Conservation (phyloP, 2,888 invertebrate species). For the Dasypolia templi region DNA sequence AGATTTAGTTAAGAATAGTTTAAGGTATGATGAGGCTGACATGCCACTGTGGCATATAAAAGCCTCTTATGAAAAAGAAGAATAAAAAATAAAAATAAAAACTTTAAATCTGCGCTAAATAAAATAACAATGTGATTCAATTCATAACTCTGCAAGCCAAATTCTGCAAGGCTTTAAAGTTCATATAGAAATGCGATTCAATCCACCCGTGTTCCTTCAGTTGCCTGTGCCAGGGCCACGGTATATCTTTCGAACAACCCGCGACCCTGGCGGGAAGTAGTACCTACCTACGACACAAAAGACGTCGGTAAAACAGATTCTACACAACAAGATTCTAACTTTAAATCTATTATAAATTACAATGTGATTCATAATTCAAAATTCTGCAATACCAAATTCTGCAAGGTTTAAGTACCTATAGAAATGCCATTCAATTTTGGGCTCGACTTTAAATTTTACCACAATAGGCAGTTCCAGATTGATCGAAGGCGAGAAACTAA, state of each 20-base stretch:
- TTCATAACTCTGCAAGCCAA: not conserved
- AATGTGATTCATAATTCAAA: not conserved
- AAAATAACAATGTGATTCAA: not conserved
- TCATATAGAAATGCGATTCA: not conserved
- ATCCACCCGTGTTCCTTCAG: too few relatives aligned
- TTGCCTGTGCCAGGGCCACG: too few relatives aligned
- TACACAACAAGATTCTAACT: slow-evolving; percentile 16
- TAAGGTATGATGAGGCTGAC: too few relatives aligned
- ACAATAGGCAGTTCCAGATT: not conserved
- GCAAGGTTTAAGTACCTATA: not conserved
- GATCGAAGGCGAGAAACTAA: not conserved
- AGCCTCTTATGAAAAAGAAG: too few relatives aligned
- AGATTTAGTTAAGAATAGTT: too few relatives aligned
- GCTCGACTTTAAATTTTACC: not conserved
- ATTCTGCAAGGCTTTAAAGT: not conserved
- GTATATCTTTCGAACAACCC: too few relatives aligned
- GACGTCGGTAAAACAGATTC: slow-evolving; percentile 34
- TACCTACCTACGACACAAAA: not conserved
- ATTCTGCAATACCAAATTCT: not conserved
- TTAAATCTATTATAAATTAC: not conserved
- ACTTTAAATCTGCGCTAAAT: not conserved
- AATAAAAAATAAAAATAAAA: too few relatives aligned
- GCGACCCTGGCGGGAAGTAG: too few relatives aligned
- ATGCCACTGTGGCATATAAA: too few relatives aligned
- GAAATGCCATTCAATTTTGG: not conserved